Evolutionary conservation across 1,140 invertebrate genomes (phyloP).

Genomic region (Hyposmocoma kahamanoa): DNA sequence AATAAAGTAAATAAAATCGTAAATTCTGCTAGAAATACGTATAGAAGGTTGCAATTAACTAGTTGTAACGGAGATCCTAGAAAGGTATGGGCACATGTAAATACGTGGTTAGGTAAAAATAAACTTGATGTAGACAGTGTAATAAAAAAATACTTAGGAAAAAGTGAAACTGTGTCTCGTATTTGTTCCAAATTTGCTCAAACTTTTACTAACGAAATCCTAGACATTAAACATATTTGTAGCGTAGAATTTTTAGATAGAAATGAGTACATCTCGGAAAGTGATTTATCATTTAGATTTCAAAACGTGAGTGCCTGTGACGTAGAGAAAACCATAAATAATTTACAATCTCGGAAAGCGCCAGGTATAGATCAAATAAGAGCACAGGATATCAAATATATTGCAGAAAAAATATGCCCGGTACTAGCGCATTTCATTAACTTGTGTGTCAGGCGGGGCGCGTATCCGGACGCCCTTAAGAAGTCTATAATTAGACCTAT

Average conservation of each 20-base stretch:
- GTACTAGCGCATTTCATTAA: slow-evolving; percentile 13
- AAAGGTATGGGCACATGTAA: slow-evolving; percentile 24
- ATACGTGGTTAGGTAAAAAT: slow-evolving; percentile 18
- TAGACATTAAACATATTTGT: slow-evolving; percentile 18
- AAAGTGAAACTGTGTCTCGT: slow-evolving; percentile 9
- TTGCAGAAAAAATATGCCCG: slow-evolving; percentile 1
- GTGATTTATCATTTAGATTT: slow-evolving; percentile 16
- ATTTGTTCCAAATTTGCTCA: slow-evolving; percentile 15
- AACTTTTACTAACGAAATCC: slow-evolving; percentile 21
- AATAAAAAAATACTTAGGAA: slow-evolving; percentile 21
- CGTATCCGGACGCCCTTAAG: slow-evolving; percentile 18
- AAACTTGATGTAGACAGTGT: slow-evolving; percentile 15
- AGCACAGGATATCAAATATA: slow-evolving; percentile 12
- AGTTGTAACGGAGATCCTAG: slow-evolving; percentile 24
- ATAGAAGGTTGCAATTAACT: slow-evolving; percentile 14
- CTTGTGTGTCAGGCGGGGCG: slow-evolving; percentile 7
- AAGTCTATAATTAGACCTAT: slow-evolving; percentile 20
- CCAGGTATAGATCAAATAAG: slow-evolving; percentile 13
- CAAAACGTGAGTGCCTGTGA: slow-evolving; percentile 3
- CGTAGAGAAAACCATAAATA: slow-evolving; percentile 15
- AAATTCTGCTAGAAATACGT: slow-evolving; percentile 25
- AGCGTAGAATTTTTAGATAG: slow-evolving; percentile 16
- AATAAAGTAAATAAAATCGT: slow-evolving; percentile 27
- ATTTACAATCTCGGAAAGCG: slow-evolving; percentile 7
- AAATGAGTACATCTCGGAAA: slow-evolving; percentile 10